Base-by-base conservation (phyloP, 2,888 invertebrate species). In the Eutolmus rufibarbis region DNA sequence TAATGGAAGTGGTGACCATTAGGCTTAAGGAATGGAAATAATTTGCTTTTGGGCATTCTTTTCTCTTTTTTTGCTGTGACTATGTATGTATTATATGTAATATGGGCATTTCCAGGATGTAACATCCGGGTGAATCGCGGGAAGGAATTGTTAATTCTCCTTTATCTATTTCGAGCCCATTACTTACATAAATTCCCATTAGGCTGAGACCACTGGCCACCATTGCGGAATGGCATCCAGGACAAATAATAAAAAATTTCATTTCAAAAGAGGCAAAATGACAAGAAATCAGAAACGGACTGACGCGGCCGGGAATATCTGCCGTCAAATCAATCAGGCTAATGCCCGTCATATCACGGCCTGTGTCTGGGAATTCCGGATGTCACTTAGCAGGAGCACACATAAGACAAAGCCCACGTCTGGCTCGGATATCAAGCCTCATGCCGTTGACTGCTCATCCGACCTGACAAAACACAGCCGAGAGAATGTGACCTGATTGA, bases 271-370 rank as follows among this genome's bases (percentile, higher is more conserved):
- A 43, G 37, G 78, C 66, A 46, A 43, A 78, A 78, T 78, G 78
- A 78, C 78, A 78, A 78, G 40, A 78, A 43, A 78, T 78, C 78
- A 78, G 40, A 81, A 81, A 51, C 81, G 56, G 19, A 34, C 23
- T 56, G 56, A 51, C 81, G 51, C 81, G 31, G 31, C 14, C 16
- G 31, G 66, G 66, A 46, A 81, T 81, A 56, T 81, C 81, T 28
- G 56, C 81, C 31, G 81, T 81, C 81, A 81, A 81, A 81, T 81
- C 81, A 81, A 81, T 81, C 81, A 81, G 81, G 16, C 81, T 81
- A 81, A 81, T 81, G 34, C 34, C 51, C 81, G 14, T 81, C 46
- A 81, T 81, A 81, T 81, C 81, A 81, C 56, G 14, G 3, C 34
- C 8, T 56, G 31, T 51, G 46, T 66, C 66, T 66, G 66, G 66